These are phyloP conservation scores for Chelonoidis abingdonii DNA, from an alignment of 2,113 vertebrate genomes.

Conservation along the genomic window DNA sequence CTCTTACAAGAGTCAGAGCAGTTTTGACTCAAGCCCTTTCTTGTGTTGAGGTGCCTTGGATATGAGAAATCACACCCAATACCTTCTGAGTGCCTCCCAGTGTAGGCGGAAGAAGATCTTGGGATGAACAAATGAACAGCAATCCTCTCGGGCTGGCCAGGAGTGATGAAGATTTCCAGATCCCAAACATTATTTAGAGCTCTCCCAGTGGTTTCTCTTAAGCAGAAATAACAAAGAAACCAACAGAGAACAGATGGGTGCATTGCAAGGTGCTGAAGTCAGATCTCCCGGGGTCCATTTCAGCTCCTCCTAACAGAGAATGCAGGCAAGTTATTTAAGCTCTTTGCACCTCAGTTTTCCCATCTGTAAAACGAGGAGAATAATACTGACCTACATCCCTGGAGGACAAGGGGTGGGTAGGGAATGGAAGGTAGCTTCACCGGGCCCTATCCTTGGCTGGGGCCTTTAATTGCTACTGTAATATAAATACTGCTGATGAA, in stretches of 20 bases:
- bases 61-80: fast-evolving
- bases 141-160: neutral
- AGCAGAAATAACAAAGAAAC: neutral
- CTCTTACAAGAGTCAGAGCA: fast-evolving
- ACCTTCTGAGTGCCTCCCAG: neutral
- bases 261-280: neutral
- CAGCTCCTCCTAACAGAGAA: neutral
- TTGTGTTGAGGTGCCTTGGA: neutral
- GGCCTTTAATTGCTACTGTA: neutral
- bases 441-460: fast-evolving
- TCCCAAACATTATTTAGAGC: fast-evolving
- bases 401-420: neutral
- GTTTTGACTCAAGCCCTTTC: fast-evolving
- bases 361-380: neutral
- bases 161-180: fast-evolving
- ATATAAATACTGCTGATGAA: neutral
- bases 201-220: neutral
- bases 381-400: neutral
- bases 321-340: neutral
- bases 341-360: neutral
- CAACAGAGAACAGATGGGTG: neutral
- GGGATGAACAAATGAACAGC: neutral
- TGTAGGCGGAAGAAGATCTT: fast-evolving
- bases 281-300: neutral
- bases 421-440: neutral